Conservation (phyloP, 2,797 vertebrate genomes). For the Gymnocypris eckloni region DNA sequence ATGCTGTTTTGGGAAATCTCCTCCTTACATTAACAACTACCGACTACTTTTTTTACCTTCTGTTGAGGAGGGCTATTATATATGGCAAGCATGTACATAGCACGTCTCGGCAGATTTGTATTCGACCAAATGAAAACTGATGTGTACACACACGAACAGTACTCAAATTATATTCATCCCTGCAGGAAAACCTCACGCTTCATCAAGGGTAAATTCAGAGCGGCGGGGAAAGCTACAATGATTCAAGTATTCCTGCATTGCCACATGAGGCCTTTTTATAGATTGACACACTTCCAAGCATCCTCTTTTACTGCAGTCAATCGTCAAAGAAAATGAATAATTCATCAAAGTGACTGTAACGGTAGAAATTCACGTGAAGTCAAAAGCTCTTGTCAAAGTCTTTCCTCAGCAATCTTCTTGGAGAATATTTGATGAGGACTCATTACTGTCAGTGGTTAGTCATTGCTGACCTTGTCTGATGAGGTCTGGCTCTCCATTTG, state of each 20-base stretch:
- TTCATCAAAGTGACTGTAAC: conserved; percentile 7
- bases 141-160: background rate
- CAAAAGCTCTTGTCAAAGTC: conserved; percentile 16
- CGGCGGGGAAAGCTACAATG: background rate
- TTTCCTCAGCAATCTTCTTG: conserved; percentile 14
- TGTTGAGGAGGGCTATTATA: background rate
- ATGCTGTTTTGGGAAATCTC: background rate
- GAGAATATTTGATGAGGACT: conserved; percentile 14
- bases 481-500: conserved; percentile 37
- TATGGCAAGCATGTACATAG: background rate
- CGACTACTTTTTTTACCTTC: background rate
- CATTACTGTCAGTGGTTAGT: conserved; percentile 43
- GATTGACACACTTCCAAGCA: conserved; percentile 29
- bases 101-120: conserved; percentile 4
- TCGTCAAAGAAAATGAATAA: conserved; percentile 35
- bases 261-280: background rate
- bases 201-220: conserved; percentile 2
- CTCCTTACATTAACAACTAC: background rate
- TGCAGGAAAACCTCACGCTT: background rate
- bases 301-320: conserved; percentile 16
- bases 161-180: conserved; percentile 6
- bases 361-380: background rate
- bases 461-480: conserved; percentile 40
- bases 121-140: background rate
- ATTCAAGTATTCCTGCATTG: background rate